phyloP scores from a whole-genome alignment of 2,113 vertebrate species.

The Oryzias celebensis region DNA sequence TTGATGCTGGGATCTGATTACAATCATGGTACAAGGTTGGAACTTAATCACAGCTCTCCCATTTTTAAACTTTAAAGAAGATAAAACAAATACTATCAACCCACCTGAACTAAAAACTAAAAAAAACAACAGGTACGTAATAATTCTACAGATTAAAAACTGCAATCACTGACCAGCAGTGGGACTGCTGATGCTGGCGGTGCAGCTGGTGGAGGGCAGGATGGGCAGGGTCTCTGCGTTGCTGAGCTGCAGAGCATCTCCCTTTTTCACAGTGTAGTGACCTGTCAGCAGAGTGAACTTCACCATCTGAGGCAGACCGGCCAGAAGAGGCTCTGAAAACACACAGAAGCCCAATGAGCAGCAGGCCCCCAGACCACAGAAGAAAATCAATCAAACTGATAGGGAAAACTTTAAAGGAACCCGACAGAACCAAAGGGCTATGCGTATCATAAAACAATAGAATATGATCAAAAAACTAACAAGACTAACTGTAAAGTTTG shows the following conservation, averaged over 20 bases:
- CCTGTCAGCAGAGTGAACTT: constrained; percentile 93
- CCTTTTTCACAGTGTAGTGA: constrained; percentile 89
- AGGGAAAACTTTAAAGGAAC: background rate
- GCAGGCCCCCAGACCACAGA: background rate
- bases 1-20: no score
- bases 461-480: no score
- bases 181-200: constrained; percentile 82
- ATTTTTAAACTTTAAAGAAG: no score
- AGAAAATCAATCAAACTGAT: background rate
- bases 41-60: no score
- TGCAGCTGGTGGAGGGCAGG: constrained; percentile 78
- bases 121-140: background rate
- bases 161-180: constrained; percentile 70
- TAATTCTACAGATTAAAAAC: background rate
- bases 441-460: no score
- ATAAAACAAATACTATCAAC: background rate
- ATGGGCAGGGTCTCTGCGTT: constrained; percentile 89
- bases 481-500: no score
- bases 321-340: constrained; percentile 87
- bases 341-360: background rate
- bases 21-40: no score
- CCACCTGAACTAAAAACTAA: background rate
- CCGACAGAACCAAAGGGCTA: no score
- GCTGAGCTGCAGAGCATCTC: constrained; percentile 93
- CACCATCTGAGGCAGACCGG: constrained; percentile 93